A percentile compares a stretch with the other conserved stretches of the same genome.
phyloP scores from a whole-genome alignment of 2,113 vertebrate genomes.

The Hippocampus mohnikei region DNA sequence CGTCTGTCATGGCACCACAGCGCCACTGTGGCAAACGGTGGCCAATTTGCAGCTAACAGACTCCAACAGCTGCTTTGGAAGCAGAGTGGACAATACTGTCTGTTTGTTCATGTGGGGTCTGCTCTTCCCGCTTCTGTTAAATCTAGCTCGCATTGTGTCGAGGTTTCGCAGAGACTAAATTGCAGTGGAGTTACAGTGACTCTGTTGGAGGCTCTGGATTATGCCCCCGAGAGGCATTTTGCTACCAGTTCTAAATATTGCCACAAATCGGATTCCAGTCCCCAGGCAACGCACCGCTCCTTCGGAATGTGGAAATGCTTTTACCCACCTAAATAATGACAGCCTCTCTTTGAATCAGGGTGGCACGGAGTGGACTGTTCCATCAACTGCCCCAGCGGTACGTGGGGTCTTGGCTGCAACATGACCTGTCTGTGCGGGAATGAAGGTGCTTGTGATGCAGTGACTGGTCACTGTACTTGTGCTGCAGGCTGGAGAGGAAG shows the following conservation, averaged over 20 bases:
- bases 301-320: not conserved
- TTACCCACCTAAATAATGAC: not conserved
- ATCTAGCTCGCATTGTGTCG: too few species aligned
- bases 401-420: constrained; percentile 91
- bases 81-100: too few species aligned
- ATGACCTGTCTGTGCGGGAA: constrained; percentile 85
- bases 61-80: too few species aligned
- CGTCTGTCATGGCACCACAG: too few species aligned
- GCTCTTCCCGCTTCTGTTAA: too few species aligned
- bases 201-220: not conserved
- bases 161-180: too few species aligned
- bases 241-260: not conserved
- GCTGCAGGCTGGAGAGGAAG: constrained; percentile 87
- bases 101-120: too few species aligned
- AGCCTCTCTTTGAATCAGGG: constrained; percentile 66
- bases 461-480: constrained; percentile 88
- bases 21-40: too few species aligned
- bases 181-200: not conserved
- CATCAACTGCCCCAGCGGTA: constrained; percentile 90
- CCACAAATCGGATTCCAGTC: not conserved
- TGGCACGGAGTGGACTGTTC: constrained; percentile 97
- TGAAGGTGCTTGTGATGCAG: constrained; percentile 82
- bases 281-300: not conserved
- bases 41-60: too few species aligned
- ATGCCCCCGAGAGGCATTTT: not conserved